Conservation (phyloP, 2,888 invertebrate genomes). For the Oscheius sp. region DNA sequence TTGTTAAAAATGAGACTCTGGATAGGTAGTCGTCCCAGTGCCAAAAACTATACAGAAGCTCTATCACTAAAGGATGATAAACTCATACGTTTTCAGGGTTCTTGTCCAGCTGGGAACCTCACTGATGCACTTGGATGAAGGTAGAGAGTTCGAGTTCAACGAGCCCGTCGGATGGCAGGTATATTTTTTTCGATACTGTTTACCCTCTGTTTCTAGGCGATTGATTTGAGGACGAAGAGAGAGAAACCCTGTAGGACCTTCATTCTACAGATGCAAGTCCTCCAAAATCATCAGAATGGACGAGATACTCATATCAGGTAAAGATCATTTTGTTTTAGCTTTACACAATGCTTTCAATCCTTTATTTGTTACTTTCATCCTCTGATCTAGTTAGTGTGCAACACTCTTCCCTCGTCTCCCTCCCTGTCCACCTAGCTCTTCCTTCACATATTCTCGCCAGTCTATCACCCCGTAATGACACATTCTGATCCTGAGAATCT, state of each 20-base stretch:
- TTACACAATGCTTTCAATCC: no score
- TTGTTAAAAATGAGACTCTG: not conserved
- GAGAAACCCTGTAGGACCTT: slow-evolving; percentile 76
- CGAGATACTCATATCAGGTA: slow-evolving; percentile 97
- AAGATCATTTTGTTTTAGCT: slow-evolving; percentile 41
- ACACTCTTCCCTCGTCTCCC: no score
- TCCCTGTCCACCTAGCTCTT: no score
- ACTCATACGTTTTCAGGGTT: slow-evolving; percentile 42
- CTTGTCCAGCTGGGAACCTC: slow-evolving; percentile 59
- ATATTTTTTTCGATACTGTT: no score
- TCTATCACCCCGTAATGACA: no score
- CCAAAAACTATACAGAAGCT: no score
- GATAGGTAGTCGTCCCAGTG: not conserved
- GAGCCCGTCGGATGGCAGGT: slow-evolving; percentile 98
- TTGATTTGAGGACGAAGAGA: slow-evolving; percentile 59
- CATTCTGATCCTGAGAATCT: no score
- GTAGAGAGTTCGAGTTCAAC: slow-evolving; percentile 70
- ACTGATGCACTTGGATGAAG: slow-evolving; percentile 62
- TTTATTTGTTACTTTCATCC: no score
- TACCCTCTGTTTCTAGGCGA: slow-evolving; percentile 38
- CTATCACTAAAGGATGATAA: no score
- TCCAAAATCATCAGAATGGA: slow-evolving; percentile 98
- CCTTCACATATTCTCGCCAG: no score
- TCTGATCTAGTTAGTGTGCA: no score
- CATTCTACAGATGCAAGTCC: slow-evolving; percentile 94